A percentile compares a stretch with the other conserved stretches of the same genome.
These are phyloP conservation scores for Columba guinea DNA, from an alignment of 2,797 vertebrate species.

Conservation along the genomic window DNA sequence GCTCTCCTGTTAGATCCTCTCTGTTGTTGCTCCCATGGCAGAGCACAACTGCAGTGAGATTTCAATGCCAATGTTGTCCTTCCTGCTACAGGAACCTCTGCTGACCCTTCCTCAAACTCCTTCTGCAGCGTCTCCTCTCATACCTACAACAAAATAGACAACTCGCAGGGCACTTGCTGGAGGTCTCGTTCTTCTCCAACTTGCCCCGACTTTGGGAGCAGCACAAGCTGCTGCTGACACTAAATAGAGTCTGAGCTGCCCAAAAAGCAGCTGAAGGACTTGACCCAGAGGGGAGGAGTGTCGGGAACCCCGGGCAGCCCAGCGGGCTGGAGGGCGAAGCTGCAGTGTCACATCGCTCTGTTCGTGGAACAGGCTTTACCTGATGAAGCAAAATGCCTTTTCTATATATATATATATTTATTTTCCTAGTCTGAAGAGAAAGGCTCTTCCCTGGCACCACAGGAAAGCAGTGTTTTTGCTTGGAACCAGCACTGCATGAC, in stretches of 20 bases:
- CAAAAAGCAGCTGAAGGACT: neutral
- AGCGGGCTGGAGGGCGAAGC: neutral
- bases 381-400: neutral
- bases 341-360: rapidly evolving
- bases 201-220: neutral
- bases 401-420: neutral
- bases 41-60: rapidly evolving
- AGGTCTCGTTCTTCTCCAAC: neutral
- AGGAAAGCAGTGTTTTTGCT: neutral
- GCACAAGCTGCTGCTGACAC: rapidly evolving
- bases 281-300: rapidly evolving
- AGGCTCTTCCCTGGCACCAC: neutral
- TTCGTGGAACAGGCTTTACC: neutral
- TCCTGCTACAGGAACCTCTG: neutral
- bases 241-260: neutral
- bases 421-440: neutral
- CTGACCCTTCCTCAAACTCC: neutral
- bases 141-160: too few species aligned
- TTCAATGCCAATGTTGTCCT: neutral
- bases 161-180: neutral
- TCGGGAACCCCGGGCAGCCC: neutral
- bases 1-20: neutral
- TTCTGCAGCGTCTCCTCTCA: neutral
- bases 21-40: neutral
- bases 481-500: neutral